A percentile compares a stretch with the other conserved stretches of the same genome.
Evolutionary conservation across 2,888 invertebrate species (phyloP).

Genomic region (Ophion ellenae): DNA sequence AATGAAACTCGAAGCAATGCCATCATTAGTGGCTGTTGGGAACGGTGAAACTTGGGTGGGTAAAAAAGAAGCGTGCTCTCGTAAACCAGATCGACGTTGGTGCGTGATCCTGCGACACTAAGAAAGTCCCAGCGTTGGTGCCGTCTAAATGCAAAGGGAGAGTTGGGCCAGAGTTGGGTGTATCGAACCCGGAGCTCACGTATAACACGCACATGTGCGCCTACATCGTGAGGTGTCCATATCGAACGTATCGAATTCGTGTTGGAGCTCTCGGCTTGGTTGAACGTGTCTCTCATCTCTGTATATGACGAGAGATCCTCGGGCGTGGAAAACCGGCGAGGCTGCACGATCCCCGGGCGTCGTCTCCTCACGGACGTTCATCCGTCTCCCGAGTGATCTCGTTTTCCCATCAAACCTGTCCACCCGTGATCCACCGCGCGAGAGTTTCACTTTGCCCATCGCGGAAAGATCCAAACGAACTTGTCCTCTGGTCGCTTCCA

Average conservation of each 20-base stretch:
- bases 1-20: slow-evolving; percentile 53
- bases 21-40: slow-evolving; percentile 58
- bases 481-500: slow-evolving; percentile 21
- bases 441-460: slow-evolving; percentile 62
- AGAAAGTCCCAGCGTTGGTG: slow-evolving; percentile 52
- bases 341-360: slow-evolving; percentile 16
- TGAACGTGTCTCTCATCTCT: slow-evolving; percentile 17
- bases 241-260: slow-evolving; percentile 64
- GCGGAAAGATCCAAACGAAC: slow-evolving; percentile 31
- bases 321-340: slow-evolving; percentile 66
- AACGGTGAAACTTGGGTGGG: slow-evolving; percentile 60
- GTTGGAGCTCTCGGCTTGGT: slow-evolving; percentile 29
- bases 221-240: slow-evolving; percentile 26
- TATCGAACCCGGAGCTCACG: slow-evolving; percentile 63
- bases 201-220: neutral
- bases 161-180: slow-evolving; percentile 59
- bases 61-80: slow-evolving; percentile 26
- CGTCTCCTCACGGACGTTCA: slow-evolving; percentile 8
- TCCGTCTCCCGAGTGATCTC: slow-evolving; percentile 52
- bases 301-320: slow-evolving; percentile 56
- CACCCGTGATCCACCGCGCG: slow-evolving; percentile 22
- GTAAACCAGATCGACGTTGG: slow-evolving; percentile 51
- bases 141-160: slow-evolving; percentile 57
- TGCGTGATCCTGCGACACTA: slow-evolving; percentile 40
- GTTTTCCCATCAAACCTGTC: slow-evolving; percentile 65